Evolutionary conservation across 2,888 invertebrate species (phyloP).

Genomic region (Pristionchus entomophagus): DNA sequence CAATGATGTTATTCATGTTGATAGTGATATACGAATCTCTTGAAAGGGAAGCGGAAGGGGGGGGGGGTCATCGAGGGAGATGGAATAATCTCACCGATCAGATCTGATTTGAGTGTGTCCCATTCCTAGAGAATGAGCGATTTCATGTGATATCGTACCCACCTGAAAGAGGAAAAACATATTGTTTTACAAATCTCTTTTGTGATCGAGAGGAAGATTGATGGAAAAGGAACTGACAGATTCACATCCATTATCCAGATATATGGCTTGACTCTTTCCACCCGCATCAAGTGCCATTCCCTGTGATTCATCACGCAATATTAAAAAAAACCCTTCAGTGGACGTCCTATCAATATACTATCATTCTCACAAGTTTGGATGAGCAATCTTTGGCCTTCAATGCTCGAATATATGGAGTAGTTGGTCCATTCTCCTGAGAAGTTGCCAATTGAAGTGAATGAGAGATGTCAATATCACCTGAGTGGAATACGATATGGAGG

Average conservation of each 20-base stretch:
- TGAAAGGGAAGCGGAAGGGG: too few species aligned
- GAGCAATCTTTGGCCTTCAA: background rate
- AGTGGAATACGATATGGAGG: constrained; percentile 92
- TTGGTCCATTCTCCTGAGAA: constrained; percentile 23
- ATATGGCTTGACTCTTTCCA: background rate
- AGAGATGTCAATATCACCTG: too few species aligned
- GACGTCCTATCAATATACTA: background rate
- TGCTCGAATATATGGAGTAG: background rate
- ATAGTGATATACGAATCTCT: constrained; percentile 8
- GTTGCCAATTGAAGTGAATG: too few species aligned
- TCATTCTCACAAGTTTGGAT: constrained; percentile 9
- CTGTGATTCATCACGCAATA: background rate
- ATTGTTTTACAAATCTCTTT: background rate
- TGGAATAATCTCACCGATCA: background rate
- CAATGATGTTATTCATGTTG: background rate
- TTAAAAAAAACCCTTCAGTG: background rate
- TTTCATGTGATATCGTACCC: constrained; percentile 4
- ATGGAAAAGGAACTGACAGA: background rate
- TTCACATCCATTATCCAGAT: constrained; percentile 2
- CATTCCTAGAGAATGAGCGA: constrained; percentile 26
- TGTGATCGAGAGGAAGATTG: background rate
- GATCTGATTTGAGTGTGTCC: constrained; percentile 2
- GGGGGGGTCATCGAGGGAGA: background rate
- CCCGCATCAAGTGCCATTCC: background rate
- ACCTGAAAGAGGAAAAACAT: background rate